These are phyloP conservation scores for Varanus komodoensis DNA, from an alignment of 2,113 vertebrate genomes.

Conservation along the genomic window DNA sequence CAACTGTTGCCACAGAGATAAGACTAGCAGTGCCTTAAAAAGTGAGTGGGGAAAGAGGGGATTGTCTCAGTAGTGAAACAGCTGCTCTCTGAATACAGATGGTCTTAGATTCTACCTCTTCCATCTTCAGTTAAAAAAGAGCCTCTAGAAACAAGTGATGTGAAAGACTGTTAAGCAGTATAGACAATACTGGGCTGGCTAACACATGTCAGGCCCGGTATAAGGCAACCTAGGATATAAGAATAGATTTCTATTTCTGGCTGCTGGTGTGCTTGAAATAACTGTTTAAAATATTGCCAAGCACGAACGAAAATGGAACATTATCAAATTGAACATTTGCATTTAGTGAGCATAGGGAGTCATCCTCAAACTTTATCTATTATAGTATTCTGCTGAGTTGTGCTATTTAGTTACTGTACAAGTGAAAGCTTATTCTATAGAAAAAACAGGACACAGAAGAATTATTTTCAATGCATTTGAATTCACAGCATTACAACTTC, in stretches of 20 bases:
- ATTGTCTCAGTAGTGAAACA: too few species aligned
- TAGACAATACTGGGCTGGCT: too few species aligned
- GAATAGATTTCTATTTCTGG: background rate
- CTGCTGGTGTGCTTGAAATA: background rate
- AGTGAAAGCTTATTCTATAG: background rate
- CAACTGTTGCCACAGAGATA: background rate
- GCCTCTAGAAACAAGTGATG: too few species aligned
- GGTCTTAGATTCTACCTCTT: too few species aligned
- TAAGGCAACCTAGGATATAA: too few species aligned
- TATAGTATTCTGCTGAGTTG: background rate
- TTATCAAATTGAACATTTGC: too few species aligned
- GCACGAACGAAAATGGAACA: background rate
- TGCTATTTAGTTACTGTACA: background rate
- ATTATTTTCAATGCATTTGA: slow-evolving; percentile 17
- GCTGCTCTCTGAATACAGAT: too few species aligned
- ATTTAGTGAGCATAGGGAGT: background rate
- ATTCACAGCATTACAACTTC: slow-evolving; percentile 69
- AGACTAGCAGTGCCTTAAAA: background rate
- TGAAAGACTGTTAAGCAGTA: too few species aligned
- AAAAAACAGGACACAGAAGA: fast-evolving
- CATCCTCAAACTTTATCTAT: background rate
- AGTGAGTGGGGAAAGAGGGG: background rate
- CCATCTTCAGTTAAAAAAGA: too few species aligned
- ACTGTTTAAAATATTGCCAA: background rate
- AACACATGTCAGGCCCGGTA: too few species aligned